Conservation (phyloP, 2,113 vertebrate species). For the Thomomys bottae region DNA sequence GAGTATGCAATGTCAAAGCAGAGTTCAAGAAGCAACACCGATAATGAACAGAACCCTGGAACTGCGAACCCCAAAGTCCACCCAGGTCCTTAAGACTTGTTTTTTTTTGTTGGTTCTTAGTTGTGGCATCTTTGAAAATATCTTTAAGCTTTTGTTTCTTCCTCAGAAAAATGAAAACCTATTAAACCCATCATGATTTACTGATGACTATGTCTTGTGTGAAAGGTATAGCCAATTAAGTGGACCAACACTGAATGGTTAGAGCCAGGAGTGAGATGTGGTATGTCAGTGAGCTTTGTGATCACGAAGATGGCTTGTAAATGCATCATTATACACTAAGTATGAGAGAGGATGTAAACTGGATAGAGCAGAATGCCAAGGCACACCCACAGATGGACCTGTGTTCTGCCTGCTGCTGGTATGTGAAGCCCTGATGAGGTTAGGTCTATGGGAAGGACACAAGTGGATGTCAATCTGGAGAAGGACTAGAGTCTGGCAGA, state of each 20-base stretch:
- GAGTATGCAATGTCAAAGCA: neutral
- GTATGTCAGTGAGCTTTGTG: neutral
- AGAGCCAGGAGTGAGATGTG: neutral
- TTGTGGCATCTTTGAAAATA: neutral
- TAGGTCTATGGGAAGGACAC: neutral
- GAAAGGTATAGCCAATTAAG: neutral
- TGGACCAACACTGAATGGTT: neutral
- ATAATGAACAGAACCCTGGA: neutral
- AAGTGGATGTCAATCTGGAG: neutral
- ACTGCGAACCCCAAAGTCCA: neutral
- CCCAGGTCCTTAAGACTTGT: neutral
- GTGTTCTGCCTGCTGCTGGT: rapidly evolving
- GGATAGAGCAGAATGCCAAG: neutral
- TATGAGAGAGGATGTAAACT: neutral
- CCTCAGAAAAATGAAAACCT: neutral
- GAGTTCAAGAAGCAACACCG: neutral
- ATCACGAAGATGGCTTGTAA: neutral
- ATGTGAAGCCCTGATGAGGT: neutral
- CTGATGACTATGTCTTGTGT: neutral
- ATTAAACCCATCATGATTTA: neutral
- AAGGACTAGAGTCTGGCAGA: neutral
- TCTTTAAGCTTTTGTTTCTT: slow-evolving; percentile 5
- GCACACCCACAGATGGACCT: neutral
- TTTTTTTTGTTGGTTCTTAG: neutral
- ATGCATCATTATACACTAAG: neutral